Conservation (phyloP, 1,140 invertebrate species). For the Campoletis sonorensis region DNA sequence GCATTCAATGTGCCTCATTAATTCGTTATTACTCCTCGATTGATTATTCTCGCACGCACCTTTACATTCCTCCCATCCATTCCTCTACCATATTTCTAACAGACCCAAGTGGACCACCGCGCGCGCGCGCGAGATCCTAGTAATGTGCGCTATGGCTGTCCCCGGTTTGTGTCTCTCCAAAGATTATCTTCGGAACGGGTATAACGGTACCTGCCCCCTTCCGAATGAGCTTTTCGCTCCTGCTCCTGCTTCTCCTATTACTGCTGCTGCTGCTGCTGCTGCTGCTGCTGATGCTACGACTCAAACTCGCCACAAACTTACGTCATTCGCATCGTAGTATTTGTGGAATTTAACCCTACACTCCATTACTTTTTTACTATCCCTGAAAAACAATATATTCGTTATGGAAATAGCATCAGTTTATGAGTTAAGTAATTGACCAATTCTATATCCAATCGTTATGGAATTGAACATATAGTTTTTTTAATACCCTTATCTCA, state of each 20-base stretch:
- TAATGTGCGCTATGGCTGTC: constrained; percentile 16
- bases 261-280: not conserved
- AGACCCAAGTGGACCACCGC: no score
- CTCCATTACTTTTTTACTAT: not conserved
- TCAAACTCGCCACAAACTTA: not conserved
- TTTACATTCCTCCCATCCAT: not conserved
- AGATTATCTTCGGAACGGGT: constrained; percentile 39
- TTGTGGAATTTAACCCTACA: not conserved
- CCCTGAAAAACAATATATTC: no score
- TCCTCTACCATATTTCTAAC: not conserved
- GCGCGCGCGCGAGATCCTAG: not conserved
- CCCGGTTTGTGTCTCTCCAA: constrained; percentile 25
- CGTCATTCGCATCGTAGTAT: constrained; percentile 9
- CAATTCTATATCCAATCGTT: no score
- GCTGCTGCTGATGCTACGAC: no score
- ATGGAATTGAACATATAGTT: no score
- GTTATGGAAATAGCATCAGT: no score
- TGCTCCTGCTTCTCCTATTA: not conserved
- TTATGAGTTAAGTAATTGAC: no score
- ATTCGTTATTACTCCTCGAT: not conserved
- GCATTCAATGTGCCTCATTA: not conserved
- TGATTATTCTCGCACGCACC: constrained; percentile 3
- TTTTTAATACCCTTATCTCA: no score
- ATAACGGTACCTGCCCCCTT: constrained; percentile 29
- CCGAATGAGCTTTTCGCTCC: constrained; percentile 16